Conservation (phyloP, 2,888 invertebrate species). For the Xanthia togata region DNA sequence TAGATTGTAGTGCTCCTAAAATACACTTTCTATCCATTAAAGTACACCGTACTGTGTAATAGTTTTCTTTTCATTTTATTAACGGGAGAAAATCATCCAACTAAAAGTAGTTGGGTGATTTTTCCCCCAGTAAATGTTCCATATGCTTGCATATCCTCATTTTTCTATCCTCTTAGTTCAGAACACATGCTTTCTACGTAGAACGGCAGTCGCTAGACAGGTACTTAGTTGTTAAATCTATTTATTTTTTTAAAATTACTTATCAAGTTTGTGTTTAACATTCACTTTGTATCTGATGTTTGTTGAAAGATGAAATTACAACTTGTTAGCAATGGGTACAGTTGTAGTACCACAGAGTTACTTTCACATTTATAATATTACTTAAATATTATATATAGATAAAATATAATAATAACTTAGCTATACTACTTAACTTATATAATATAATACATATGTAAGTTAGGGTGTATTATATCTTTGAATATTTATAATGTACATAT, state of each 20-base stretch:
- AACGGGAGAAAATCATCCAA: neutral
- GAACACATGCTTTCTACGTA: slow-evolving; percentile 4
- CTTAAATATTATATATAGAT: too few relatives aligned
- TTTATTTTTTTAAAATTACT: slow-evolving; percentile 38
- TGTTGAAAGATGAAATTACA: neutral
- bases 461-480: too few relatives aligned
- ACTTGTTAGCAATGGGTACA: neutral
- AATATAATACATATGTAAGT: too few relatives aligned
- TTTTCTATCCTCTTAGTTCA: neutral
- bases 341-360: neutral
- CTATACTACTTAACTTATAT: too few relatives aligned
- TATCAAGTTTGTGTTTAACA: slow-evolving; percentile 11
- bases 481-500: too few relatives aligned
- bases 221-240: slow-evolving; percentile 24
- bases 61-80: neutral
- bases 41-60: neutral
- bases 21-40: neutral
- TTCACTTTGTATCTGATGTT: slow-evolving; percentile 14
- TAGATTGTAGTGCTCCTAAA: neutral
- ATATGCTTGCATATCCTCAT: neutral
- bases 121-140: neutral
- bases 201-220: neutral
- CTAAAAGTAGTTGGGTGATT: neutral
- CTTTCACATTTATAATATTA: too few relatives aligned
- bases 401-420: too few relatives aligned